Conservation (phyloP, 30 jellyfish, hydroid and myxozoan genomes). For the Chrysaora quinquecirrha region DNA sequence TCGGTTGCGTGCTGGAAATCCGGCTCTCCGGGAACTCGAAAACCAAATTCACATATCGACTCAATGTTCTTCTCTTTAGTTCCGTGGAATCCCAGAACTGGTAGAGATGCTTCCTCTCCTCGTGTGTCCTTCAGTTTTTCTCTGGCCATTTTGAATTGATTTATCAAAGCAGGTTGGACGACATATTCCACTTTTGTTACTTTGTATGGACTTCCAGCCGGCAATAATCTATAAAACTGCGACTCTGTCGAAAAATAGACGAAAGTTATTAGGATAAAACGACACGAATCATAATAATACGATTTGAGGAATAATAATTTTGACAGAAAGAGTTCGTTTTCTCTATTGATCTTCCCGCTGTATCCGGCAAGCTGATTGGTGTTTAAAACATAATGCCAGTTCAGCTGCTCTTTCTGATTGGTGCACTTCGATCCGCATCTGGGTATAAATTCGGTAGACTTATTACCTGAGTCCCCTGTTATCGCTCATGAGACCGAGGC, state of each 20-base stretch:
- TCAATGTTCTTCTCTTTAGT: conserved; percentile 63
- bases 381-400: too few species aligned
- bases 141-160: conserved; percentile 51
- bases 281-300: neutral
- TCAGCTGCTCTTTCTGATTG: too few species aligned
- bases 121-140: conserved; percentile 30
- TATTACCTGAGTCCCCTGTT: too few species aligned
- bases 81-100: conserved; percentile 79
- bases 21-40: conserved; percentile 75
- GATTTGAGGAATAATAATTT: too few species aligned
- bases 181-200: conserved; percentile 75
- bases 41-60: conserved; percentile 57
- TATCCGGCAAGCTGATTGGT: too few species aligned
- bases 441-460: too few species aligned
- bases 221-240: conserved; percentile 71
- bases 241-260: too few species aligned
- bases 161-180: conserved; percentile 52
- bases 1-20: conserved; percentile 73
- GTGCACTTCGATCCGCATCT: too few species aligned
- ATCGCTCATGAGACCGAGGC: too few species aligned
- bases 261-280: too few species aligned
- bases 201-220: conserved; percentile 54
- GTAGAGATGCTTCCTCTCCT: conserved; percentile 56
- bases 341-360: too few species aligned
- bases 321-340: too few species aligned